Evolutionary conservation across 2,113 vertebrate genomes (phyloP).

Genomic region (Castor canadensis): DNA sequence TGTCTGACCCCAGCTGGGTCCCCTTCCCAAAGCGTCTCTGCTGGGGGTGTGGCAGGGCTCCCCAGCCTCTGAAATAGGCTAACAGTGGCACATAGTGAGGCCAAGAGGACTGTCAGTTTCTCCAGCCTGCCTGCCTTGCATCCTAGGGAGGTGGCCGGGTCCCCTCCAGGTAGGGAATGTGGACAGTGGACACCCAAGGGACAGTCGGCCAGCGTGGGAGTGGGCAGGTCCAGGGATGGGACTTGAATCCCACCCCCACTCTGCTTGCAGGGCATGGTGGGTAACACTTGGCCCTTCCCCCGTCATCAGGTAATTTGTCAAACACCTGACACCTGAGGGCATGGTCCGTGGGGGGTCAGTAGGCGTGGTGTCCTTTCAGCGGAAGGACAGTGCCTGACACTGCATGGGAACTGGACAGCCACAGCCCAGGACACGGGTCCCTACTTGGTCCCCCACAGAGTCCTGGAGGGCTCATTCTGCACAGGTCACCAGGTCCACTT

Average conservation of each 20-base stretch:
- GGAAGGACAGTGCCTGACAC: rapidly evolving
- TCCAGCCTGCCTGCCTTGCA: background rate
- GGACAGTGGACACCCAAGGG: background rate
- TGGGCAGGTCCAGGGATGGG: no score
- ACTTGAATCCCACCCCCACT: background rate
- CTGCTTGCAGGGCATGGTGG: background rate
- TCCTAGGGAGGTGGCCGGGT: no score
- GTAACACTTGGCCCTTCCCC: background rate
- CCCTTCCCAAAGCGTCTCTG: background rate
- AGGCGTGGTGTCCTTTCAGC: rapidly evolving
- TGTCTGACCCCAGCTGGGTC: rapidly evolving
- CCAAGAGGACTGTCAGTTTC: background rate
- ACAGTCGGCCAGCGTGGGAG: background rate
- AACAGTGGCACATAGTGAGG: no score
- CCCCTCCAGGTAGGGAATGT: background rate
- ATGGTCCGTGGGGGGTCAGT: no score
- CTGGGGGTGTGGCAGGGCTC: background rate
- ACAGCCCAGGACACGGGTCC: no score
- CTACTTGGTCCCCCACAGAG: rapidly evolving
- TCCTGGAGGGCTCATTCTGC: rapidly evolving
- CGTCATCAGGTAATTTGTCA: background rate
- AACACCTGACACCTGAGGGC: background rate
- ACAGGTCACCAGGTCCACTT: rapidly evolving
- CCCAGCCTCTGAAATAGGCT: background rate
- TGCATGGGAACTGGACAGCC: rapidly evolving